Evolutionary conservation across 53 echinoderm and acorn worm species (phyloP).

Genomic region (Apostichopus leukothele): DNA sequence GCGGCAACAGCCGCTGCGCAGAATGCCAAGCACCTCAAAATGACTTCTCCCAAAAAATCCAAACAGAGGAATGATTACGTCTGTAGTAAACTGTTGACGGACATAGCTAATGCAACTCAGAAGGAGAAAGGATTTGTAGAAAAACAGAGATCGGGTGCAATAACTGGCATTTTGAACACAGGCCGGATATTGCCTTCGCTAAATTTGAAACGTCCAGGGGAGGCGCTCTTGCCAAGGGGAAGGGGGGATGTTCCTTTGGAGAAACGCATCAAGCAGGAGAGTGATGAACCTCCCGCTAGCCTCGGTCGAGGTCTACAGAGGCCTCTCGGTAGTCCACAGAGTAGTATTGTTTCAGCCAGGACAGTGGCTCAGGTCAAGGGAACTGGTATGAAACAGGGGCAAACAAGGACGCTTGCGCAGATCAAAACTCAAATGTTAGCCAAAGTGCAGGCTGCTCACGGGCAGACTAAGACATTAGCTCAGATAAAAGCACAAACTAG

Average conservation of each 20-base stretch:
- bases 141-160: constrained; percentile 25
- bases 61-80: constrained; percentile 45
- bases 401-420: constrained; percentile 92
- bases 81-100: constrained; percentile 81
- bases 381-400: constrained; percentile 58
- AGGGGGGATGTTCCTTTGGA: constrained; percentile 10
- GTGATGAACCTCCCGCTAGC: neutral
- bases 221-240: constrained; percentile 1
- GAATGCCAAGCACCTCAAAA: constrained; percentile 18
- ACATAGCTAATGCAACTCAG: constrained; percentile 91
- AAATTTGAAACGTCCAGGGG: constrained; percentile 33
- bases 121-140: constrained; percentile 56
- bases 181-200: constrained; percentile 21
- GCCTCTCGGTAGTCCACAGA: neutral
- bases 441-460: constrained; percentile 53
- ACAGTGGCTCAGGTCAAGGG: constrained; percentile 62
- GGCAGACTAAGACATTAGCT: constrained; percentile 89
- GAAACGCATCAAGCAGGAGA: constrained; percentile 38
- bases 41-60: constrained; percentile 18
- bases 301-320: constrained; percentile 31
- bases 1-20: constrained; percentile 43
- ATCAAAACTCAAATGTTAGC: constrained; percentile 92
- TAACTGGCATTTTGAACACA: constrained; percentile 51
- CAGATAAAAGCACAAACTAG: constrained; percentile 94
- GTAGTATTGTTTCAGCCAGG: constrained; percentile 48